Conservation (phyloP, 2,888 invertebrate species). For the Pediacus dermestoides region DNA sequence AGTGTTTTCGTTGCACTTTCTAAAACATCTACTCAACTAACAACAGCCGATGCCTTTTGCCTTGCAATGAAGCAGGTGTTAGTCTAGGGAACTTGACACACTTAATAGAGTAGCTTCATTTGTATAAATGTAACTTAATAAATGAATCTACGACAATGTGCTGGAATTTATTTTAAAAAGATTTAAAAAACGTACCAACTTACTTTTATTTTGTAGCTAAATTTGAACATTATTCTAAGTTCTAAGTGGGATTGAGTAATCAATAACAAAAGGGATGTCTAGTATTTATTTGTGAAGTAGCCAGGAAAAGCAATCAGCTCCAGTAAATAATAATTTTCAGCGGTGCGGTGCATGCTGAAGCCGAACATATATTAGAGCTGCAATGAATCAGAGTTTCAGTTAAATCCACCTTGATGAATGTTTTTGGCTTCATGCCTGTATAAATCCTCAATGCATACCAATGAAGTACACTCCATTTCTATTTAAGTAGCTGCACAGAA, state of each 20-base stretch:
- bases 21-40: too few relatives aligned
- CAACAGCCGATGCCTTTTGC: too few relatives aligned
- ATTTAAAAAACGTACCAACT: too few relatives aligned
- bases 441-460: slow-evolving; percentile 54
- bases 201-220: too few relatives aligned
- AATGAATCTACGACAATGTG: too few relatives aligned
- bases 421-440: slow-evolving; percentile 53
- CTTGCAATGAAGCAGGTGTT: too few relatives aligned
- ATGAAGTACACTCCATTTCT: slow-evolving; percentile 49
- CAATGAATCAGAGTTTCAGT: slow-evolving; percentile 53
- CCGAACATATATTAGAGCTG: slow-evolving; percentile 51
- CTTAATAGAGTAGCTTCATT: too few relatives aligned
- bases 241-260: neutral
- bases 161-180: too few relatives aligned
- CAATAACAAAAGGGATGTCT: neutral
- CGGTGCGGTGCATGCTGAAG: slow-evolving; percentile 46
- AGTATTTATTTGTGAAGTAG: slow-evolving; percentile 31
- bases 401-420: slow-evolving; percentile 55
- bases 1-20: too few relatives aligned
- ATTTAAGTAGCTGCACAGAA: slow-evolving; percentile 41
- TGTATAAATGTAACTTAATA: too few relatives aligned
- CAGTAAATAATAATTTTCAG: slow-evolving; percentile 49
- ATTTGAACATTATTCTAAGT: too few relatives aligned
- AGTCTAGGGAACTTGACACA: too few relatives aligned
- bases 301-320: slow-evolving; percentile 44